Conservation (phyloP, 2,113 vertebrate genomes). For the Malurus cyaneus region DNA sequence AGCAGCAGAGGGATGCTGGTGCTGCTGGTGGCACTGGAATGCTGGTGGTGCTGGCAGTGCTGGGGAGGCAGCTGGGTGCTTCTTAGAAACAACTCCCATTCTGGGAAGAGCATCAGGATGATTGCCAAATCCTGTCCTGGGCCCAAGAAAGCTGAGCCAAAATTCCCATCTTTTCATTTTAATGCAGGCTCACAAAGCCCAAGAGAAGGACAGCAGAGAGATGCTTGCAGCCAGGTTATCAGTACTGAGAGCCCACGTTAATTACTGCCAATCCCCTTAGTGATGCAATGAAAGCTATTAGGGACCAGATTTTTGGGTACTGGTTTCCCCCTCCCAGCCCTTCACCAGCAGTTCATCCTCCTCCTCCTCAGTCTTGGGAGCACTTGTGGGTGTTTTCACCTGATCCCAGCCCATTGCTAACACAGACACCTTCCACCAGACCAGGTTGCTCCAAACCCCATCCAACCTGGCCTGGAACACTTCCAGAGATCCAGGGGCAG, state of each 20-base stretch:
- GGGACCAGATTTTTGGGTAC: background rate
- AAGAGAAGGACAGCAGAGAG: background rate
- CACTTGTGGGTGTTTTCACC: background rate
- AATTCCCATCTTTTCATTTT: background rate
- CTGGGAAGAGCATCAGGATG: background rate
- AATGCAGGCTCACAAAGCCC: background rate
- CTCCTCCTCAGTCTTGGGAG: background rate
- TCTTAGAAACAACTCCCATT: background rate
- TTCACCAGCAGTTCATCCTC: background rate
- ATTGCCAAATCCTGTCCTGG: background rate
- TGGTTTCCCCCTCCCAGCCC: background rate
- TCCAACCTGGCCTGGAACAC: no score
- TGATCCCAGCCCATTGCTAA: no score
- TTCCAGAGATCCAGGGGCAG: no score
- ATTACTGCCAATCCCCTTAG: background rate
- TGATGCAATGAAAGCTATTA: background rate
- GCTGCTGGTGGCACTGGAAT: background rate
- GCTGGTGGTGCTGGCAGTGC: background rate
- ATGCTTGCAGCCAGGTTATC: background rate
- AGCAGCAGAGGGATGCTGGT: no score
- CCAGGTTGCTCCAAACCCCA: no score
- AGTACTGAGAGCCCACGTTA: background rate
- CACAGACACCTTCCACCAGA: no score
- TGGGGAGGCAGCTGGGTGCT: background rate
- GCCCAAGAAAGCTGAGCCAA: background rate